Evolutionary conservation across 1,140 invertebrate genomes (phyloP), one percentile per base, ranked within the genome.

Genomic region (Hirudo medicinalis): DNA sequence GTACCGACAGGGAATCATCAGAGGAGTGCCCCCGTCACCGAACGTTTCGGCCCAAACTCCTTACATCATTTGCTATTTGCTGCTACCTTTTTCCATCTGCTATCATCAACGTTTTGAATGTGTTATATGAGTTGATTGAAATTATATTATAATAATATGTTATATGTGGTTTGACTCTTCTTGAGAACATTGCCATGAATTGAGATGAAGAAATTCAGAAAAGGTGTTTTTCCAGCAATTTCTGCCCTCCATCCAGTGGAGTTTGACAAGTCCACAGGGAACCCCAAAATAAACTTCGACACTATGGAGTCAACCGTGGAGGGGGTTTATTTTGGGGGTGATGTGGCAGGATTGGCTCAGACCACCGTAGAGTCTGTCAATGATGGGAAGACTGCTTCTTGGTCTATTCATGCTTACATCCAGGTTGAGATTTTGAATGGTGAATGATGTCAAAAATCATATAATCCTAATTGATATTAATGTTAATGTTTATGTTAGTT

Each of bases 351-450:
- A 1, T 85, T 92, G 27, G 89, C 94, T 0, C 91, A 97, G 80
- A 99, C 95, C 0, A 97, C 95, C 0, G 95, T 99, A 0, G 95
- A 99, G 84, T 90, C 92, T 2, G 93, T 96, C 0, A 99, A 99
- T 81, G 95, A 99, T 84, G 95, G 95, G 32, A 99, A 99, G 84
- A 91, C 88, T 8, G 94, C 95, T 0, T 90, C 94, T 9, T 97
- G 94, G 94, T 86, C 87, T 76, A 97, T 99, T 67, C 96, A 99
- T 78, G 89, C 89, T 76, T 92, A 91, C 80, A 83, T 99, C 69
- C 91, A 94, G 85, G 90, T 91, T 53, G 54, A 57, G 20, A 57
- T 57, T 25, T 3, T 57, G 54, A n/a, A n/a, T 57, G 25, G 20
- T 25, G 20, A 25, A n/a, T 57, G 54, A 57, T n/a, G 54, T 20